Evolutionary conservation across 2,113 vertebrate species (phyloP), one percentile per base, ranked within the genome.

Genomic region (Etia nguti): DNA sequence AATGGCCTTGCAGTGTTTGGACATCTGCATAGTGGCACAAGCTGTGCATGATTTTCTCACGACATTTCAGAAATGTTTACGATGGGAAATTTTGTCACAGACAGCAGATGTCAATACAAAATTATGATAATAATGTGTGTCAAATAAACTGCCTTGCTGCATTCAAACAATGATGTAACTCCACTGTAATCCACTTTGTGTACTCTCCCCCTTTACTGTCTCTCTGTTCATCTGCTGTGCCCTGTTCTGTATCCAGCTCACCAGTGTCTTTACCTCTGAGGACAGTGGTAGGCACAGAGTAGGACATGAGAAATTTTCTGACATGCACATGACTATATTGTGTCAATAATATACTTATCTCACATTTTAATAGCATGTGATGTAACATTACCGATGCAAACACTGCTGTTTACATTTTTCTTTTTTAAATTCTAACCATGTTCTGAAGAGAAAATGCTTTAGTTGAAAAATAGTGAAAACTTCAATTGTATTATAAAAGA

Each of bases 81-180:
- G 43, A 54, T 38, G 31, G 15, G 31, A 65, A 65, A 70, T 52
- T 34, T 75, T 79, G 55, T 77, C 12, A 81, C 60, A 38, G 89
- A 81, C 81, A 83, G 59, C 24, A 4, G 38, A 12, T 86, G 60
- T 65, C 80, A 56, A 41, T 70, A 68, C 4, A 43, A 62, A 52
- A 81, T 54, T 75, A 73, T 73, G 22, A 50, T 70, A 68, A 56
- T 73, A 82, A 56, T 41, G 34, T 2, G 11, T 34, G 31, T 6
- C 43, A 57, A 89, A 87, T 56, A 85, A 85, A 86, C 86, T 59
- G 38, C 15, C 88, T 48, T 13, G 22, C 2, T 22, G 57, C 46
- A 65, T 38, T 88, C 81, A 87, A 89, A 93, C 85, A 82, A 55
- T 93, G 92, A 93, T 86, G 92, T 62, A 92, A 93, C 83, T 46